These are phyloP conservation scores for Tympanoctomys barrerae DNA, from an alignment of 2,797 vertebrate species.

Conservation along the genomic window DNA sequence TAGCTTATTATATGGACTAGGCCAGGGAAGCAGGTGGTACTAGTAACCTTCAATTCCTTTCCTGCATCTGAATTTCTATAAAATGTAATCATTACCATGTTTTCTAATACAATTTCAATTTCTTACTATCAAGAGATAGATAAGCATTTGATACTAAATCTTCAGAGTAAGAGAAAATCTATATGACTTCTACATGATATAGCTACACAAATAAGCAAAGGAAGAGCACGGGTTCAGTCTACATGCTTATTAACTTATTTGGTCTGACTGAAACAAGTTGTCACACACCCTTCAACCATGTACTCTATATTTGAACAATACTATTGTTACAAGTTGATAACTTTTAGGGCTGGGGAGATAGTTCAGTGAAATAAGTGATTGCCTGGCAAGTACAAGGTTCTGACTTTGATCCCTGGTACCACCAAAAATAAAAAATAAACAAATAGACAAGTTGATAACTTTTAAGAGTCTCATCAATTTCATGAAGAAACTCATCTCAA, in stretches of 20 bases:
- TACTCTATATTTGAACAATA: conserved; percentile 17
- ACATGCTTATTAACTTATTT: not conserved
- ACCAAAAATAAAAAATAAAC: too few species aligned
- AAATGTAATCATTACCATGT: conserved; percentile 11
- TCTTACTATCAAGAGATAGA: conserved; percentile 2
- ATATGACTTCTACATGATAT: not conserved
- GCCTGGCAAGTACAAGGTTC: too few species aligned
- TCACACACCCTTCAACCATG: not conserved
- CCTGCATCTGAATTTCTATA: conserved; percentile 55
- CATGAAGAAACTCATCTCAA: conserved; percentile 16
- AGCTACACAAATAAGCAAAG: conserved; percentile 1
- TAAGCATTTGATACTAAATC: conserved; percentile 37
- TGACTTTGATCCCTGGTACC: too few species aligned
- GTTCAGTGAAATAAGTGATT: too few species aligned
- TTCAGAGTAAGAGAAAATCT: not conserved
- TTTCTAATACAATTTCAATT: conserved; percentile 51
- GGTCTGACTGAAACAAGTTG: not conserved
- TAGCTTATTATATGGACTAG: not conserved
- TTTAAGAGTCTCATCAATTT: conserved; percentile 28
- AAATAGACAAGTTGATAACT: conserved; percentile 44
- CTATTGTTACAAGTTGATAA: conserved; percentile 36
- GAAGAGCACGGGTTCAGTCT: not conserved
- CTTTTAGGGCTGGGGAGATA: not conserved
- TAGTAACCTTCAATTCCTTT: conserved; percentile 58
- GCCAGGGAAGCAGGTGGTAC: not conserved